phyloP scores from a whole-genome alignment of 2,113 vertebrate genomes.

The Plestiodon gilberti region DNA sequence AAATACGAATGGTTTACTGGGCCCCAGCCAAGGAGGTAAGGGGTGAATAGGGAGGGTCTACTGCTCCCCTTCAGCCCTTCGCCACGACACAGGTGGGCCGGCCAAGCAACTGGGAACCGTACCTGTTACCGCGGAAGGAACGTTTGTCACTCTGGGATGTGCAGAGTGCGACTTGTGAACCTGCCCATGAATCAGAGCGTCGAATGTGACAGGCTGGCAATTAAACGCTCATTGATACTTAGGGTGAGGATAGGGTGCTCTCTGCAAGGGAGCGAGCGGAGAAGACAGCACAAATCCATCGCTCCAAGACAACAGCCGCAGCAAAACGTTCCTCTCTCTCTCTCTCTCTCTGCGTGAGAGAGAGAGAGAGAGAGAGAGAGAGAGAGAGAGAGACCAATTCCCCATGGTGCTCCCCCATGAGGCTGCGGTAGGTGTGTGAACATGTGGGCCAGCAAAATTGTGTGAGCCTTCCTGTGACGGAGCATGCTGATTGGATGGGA shows the following conservation, averaged over 20 bases:
- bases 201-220: constrained; percentile 42
- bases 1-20: constrained; percentile 36
- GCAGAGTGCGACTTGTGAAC: constrained; percentile 8
- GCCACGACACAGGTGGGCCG: background rate
- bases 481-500: background rate
- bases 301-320: constrained; percentile 33
- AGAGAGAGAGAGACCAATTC: too few relatives aligned
- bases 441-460: background rate
- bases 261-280: accelerated
- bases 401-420: too few relatives aligned
- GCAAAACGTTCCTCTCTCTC: background rate
- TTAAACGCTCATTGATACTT: constrained; percentile 20
- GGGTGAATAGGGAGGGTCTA: background rate
- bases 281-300: background rate
- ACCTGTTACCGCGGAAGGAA: too few relatives aligned
- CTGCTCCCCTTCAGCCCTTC: background rate
- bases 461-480: background rate
- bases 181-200: background rate
- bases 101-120: accelerated
- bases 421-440: background rate
- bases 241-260: accelerated
- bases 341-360: too few relatives aligned
- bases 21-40: background rate
- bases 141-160: background rate
- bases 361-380: too few relatives aligned